Conservation (phyloP, 2,113 vertebrate species). For the Elephas maximus region DNA sequence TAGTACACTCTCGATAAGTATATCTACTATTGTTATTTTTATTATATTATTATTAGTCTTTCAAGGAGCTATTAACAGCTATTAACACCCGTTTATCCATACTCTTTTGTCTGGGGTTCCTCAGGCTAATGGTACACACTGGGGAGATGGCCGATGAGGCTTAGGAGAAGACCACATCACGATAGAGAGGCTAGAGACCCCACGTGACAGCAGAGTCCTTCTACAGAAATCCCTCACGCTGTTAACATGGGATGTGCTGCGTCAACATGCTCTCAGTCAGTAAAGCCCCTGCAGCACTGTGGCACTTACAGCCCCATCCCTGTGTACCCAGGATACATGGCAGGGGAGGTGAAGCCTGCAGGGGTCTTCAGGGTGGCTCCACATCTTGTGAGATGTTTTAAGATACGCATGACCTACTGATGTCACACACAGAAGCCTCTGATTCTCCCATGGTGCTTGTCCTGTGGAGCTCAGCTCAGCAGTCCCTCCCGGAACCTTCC, state of each 20-base stretch:
- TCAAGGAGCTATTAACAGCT: neutral
- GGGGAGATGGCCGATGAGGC: neutral
- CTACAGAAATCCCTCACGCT: neutral
- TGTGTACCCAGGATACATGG: slow-evolving; percentile 41
- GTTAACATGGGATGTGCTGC: neutral
- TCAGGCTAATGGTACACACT: rapidly evolving
- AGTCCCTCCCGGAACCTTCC: neutral
- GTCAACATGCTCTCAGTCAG: neutral
- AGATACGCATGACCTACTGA: slow-evolving; percentile 72
- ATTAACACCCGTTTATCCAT: neutral
- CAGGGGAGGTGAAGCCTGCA: slow-evolving; percentile 73
- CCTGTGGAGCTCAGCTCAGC: too few relatives aligned
- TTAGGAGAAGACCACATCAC: neutral
- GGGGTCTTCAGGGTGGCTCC: slow-evolving; percentile 71
- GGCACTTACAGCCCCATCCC: neutral
- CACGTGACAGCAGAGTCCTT: neutral
- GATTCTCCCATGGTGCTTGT: rapidly evolving
- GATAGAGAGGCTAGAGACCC: neutral
- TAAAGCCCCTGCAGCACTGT: rapidly evolving
- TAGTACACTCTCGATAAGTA: neutral
- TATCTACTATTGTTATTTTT: too few relatives aligned
- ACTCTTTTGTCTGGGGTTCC: neutral
- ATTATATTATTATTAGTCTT: too few relatives aligned
- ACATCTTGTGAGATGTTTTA: slow-evolving; percentile 49
- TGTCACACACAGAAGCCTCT: slow-evolving; percentile 39